These are phyloP conservation scores for Buceros bicornis DNA, from an alignment of 2,797 vertebrate genomes.

Conservation along the genomic window DNA sequence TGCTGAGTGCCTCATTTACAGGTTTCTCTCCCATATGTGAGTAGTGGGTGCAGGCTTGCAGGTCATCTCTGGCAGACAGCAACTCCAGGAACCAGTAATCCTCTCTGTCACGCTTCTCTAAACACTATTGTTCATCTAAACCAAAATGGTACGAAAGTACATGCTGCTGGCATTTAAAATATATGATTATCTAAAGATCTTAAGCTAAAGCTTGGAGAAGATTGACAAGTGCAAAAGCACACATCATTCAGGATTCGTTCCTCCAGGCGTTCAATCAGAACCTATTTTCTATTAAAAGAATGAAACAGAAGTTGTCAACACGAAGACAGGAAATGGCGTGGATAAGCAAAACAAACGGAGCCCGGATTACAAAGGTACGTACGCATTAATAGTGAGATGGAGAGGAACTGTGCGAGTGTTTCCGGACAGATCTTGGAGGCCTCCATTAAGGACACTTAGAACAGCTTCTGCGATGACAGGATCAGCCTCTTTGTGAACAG, in stretches of 20 bases:
- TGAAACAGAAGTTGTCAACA: conserved; percentile 30
- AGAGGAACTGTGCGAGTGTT: not conserved
- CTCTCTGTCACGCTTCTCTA: not conserved
- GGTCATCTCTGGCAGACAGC: conserved; percentile 9
- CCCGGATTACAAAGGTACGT: not conserved
- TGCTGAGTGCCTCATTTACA: not conserved
- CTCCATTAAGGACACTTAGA: not conserved
- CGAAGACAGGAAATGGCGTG: conserved; percentile 12
- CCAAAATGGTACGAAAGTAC: conserved; percentile 6
- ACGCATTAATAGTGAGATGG: not conserved
- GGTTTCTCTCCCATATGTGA: not conserved
- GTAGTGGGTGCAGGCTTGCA: not conserved
- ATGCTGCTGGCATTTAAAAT: conserved; percentile 38
- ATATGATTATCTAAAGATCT: conserved; percentile 54
- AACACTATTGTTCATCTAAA: conserved; percentile 11
- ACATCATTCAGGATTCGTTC: conserved; percentile 29
- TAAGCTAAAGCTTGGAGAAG: conserved; percentile 33
- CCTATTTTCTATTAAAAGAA: conserved; percentile 64
- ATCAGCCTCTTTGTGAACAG: not conserved
- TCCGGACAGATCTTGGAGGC: not conserved
- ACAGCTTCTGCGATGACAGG: not conserved
- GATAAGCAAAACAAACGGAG: conserved; percentile 48
- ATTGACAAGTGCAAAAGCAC: conserved; percentile 72
- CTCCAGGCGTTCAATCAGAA: conserved; percentile 19
- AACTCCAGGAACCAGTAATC: not conserved